Evolutionary conservation across 2,888 invertebrate species (phyloP).

Genomic region (Leptinotarsa peninsularis): DNA sequence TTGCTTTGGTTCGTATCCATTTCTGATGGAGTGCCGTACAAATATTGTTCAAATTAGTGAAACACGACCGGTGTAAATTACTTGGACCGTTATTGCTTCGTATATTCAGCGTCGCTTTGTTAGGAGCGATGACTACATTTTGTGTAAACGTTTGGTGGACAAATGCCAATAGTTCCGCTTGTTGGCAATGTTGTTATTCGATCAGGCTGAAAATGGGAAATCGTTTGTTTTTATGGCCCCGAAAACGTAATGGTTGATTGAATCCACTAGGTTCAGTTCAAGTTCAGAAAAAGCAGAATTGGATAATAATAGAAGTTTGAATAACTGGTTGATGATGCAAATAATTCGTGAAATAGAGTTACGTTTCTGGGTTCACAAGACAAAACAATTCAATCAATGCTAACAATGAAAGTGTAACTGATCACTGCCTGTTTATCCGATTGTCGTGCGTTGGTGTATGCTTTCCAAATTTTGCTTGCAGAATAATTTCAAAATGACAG

Average conservation of each 20-base stretch:
- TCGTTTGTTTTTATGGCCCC: neutral
- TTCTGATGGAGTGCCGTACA: conserved; percentile 24
- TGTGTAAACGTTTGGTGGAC: conserved; percentile 2
- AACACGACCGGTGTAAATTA: conserved; percentile 36
- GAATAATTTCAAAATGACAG: neutral
- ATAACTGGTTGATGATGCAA: no score
- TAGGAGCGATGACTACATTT: conserved; percentile 13
- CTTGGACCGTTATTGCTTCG: conserved; percentile 31
- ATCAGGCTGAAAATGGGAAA: neutral
- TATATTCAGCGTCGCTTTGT: conserved; percentile 26
- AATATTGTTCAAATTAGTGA: conserved; percentile 32
- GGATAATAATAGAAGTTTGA: no score
- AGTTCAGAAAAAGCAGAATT: no score
- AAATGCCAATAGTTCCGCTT: conserved; percentile 8
- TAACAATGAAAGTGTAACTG: no score
- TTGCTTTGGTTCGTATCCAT: conserved; percentile 13
- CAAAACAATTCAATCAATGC: no score
- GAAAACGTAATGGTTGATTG: neutral
- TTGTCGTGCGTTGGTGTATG: no score
- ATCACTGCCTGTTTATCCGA: no score
- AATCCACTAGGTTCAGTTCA: neutral
- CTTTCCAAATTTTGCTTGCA: neutral
- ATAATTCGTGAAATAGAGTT: no score
- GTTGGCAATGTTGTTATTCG: neutral
- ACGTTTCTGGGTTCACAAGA: no score